A percentile compares a stretch with the other conserved stretches of the same genome.
These are phyloP conservation scores for Drosophila bocki DNA, from an alignment of 1,140 invertebrate genomes.

Conservation along the genomic window DNA sequence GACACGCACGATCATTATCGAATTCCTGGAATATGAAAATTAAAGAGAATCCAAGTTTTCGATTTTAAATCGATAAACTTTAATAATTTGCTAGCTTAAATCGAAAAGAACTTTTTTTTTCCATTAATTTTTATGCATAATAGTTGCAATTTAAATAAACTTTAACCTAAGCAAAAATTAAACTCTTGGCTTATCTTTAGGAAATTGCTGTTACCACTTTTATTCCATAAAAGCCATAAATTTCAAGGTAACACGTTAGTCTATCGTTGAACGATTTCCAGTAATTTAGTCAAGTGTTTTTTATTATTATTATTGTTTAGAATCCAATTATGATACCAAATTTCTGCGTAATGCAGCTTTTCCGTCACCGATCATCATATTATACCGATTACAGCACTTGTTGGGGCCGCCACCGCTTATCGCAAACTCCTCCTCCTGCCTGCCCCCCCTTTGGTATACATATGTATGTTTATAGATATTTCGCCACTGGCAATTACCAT, in stretches of 20 bases:
- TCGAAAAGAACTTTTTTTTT: no score
- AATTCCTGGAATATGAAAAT: neutral
- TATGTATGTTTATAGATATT: conserved; percentile 20
- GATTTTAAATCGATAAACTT: neutral
- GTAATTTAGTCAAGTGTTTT: neutral
- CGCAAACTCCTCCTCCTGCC: neutral
- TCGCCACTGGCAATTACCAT: conserved; percentile 44
- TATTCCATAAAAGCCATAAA: neutral
- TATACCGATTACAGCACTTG: conserved; percentile 25
- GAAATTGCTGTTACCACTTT: no score
- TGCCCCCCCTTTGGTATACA: neutral
- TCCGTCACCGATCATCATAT: conserved; percentile 15
- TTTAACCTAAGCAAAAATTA: no score
- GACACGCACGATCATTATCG: neutral
- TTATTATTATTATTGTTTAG: neutral
- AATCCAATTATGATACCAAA: neutral
- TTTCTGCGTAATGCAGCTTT: conserved; percentile 1
- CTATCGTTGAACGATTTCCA: neutral
- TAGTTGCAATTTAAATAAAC: no score
- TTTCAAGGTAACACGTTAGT: neutral
- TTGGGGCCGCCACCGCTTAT: conserved; percentile 16
- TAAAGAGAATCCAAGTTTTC: neutral
- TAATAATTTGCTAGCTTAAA: no score
- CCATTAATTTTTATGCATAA: no score
- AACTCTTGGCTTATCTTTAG: no score